Conservation (phyloP, 2,113 vertebrate genomes). For the Rhinoderma darwinii region DNA sequence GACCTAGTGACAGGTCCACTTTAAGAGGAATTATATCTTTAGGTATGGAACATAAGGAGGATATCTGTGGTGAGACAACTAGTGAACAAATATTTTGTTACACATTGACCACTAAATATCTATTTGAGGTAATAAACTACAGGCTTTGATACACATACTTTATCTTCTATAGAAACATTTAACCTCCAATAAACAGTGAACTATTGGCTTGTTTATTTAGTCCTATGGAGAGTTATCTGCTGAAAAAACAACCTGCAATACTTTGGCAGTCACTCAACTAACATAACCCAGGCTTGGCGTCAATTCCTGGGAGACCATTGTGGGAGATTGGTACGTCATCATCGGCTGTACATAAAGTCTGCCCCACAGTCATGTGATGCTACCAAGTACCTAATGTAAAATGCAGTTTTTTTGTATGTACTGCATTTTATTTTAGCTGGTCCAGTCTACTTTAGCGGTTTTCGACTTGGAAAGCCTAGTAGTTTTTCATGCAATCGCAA, state of each 20-base stretch:
- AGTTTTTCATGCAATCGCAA: neutral
- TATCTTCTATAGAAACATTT: neutral
- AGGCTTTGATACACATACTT: neutral
- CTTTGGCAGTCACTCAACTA: neutral
- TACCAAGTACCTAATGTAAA: neutral
- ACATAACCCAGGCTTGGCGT: neutral
- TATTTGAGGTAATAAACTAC: neutral
- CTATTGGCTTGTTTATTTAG: neutral
- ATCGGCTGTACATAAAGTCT: too few relatives aligned
- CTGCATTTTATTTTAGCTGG: neutral
- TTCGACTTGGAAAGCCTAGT: neutral
- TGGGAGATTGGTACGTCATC: neutral
- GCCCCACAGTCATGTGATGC: neutral
- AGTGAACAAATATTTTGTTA: neutral
- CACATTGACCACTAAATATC: neutral
- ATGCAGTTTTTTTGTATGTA: neutral
- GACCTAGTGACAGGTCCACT: too few relatives aligned
- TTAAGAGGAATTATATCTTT: too few relatives aligned
- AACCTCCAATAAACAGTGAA: neutral
- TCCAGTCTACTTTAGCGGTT: neutral
- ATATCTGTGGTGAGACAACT: too few relatives aligned
- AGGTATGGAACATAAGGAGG: too few relatives aligned
- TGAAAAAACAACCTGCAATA: neutral
- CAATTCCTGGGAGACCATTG: neutral
- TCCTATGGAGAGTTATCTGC: neutral